phyloP scores from a whole-genome alignment of 1,140 invertebrate genomes.

The Nebria ingens region DNA sequence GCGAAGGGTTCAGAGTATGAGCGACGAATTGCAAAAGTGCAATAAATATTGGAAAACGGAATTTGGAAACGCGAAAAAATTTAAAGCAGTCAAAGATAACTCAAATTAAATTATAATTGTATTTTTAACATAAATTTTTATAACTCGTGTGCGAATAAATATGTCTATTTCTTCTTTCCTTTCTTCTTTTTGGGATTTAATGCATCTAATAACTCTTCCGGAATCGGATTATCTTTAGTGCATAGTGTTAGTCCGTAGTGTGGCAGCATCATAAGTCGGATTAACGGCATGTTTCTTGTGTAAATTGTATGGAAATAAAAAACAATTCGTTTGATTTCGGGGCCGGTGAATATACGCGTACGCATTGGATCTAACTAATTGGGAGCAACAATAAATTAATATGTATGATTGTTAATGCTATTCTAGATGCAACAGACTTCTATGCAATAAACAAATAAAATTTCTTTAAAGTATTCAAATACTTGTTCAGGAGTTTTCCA shows the following conservation, averaged over 20 bases:
- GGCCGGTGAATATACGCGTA: too few relatives aligned
- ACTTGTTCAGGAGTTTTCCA: conserved; percentile 25
- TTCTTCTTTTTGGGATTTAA: background rate
- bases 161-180: background rate
- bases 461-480: conserved; percentile 28
- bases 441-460: conserved; percentile 24
- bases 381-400: too few relatives aligned
- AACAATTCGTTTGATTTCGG: conserved; percentile 23
- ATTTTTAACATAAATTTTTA: too few relatives aligned
- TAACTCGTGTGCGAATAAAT: too few relatives aligned
- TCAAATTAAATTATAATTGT: background rate
- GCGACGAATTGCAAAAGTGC: background rate
- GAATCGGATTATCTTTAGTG: background rate
- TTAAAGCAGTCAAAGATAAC: background rate
- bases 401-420: too few relatives aligned
- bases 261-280: conserved; percentile 26
- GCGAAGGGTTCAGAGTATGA: background rate
- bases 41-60: background rate
- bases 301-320: conserved; percentile 28
- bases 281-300: conserved; percentile 28
- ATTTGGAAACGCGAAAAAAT: background rate
- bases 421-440: too few relatives aligned
- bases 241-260: conserved; percentile 24
- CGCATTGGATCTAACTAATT: too few relatives aligned
- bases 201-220: background rate